Evolutionary conservation across 2,888 invertebrate species (phyloP).

Genomic region (Gryllus longicercus): DNA sequence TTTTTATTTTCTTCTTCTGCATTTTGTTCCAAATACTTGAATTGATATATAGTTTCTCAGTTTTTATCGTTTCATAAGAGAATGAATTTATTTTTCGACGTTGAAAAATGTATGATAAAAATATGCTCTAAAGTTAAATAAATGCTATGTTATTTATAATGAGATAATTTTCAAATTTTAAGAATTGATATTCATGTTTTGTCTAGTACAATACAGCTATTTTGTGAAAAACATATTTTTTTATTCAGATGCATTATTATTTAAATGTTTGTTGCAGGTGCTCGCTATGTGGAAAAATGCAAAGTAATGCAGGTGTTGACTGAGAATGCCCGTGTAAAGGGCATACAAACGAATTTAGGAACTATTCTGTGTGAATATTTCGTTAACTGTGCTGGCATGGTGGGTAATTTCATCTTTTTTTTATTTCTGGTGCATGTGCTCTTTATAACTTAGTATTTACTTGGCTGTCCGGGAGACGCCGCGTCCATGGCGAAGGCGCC

Average conservation of each 20-base stretch:
- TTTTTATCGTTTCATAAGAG: too few relatives aligned
- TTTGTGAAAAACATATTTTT: conserved; percentile 19
- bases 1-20: too few relatives aligned
- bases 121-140: too few relatives aligned
- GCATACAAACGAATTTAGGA: conserved; percentile 59
- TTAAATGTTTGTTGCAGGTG: conserved; percentile 45
- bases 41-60: too few relatives aligned
- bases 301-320: conserved; percentile 56
- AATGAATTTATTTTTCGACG: too few relatives aligned
- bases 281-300: conserved; percentile 59
- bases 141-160: background rate
- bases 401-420: conserved; percentile 41
- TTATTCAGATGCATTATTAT: background rate
- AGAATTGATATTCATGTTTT: background rate
- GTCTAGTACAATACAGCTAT: too few relatives aligned
- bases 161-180: background rate
- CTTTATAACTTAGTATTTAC: too few relatives aligned
- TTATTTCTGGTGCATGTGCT: too few relatives aligned
- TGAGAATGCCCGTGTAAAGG: conserved; percentile 55
- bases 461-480: too few relatives aligned
- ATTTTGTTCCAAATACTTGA: too few relatives aligned
- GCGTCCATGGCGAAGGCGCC: too few relatives aligned
- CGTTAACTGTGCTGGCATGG: conserved; percentile 68
- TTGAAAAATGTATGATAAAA: too few relatives aligned
- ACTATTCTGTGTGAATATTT: conserved; percentile 59